A percentile compares a stretch with the other conserved stretches of the same genome.
Conservation (phyloP, 1,140 invertebrate species). For the Caenorhabditis brenneri region DNA sequence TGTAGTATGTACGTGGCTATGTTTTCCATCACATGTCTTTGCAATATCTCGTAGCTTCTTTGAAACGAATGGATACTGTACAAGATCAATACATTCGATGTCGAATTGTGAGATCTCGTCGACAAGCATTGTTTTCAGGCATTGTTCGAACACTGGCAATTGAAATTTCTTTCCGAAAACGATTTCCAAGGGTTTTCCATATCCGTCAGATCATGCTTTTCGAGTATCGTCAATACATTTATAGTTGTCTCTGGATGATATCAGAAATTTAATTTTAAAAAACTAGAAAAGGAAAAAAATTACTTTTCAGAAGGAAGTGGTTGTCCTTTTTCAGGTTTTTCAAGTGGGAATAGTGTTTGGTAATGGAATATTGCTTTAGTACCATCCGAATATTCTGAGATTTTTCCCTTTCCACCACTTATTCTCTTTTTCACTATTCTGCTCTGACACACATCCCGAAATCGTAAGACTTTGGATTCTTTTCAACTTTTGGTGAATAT, state of each 20-base stretch:
- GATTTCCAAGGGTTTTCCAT: slow-evolving; percentile 73
- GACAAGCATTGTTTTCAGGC: slow-evolving; percentile 73
- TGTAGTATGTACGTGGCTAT: slow-evolving; percentile 54
- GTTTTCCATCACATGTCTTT: slow-evolving; percentile 63
- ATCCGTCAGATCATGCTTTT: slow-evolving; percentile 69
- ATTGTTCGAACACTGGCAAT: slow-evolving; percentile 73
- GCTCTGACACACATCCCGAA: slow-evolving; percentile 5
- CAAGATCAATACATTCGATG: slow-evolving; percentile 61
- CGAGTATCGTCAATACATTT: slow-evolving; percentile 73
- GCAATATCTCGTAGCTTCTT: slow-evolving; percentile 73
- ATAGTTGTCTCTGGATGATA: slow-evolving; percentile 70
- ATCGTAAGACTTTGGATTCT: too few species aligned
- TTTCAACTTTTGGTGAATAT: neutral
- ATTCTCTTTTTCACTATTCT: slow-evolving; percentile 70
- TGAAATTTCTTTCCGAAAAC: slow-evolving; percentile 75
- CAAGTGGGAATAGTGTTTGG: slow-evolving; percentile 56
- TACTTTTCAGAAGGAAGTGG: slow-evolving; percentile 56
- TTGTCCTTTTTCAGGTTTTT: slow-evolving; percentile 54
- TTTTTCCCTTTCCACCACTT: slow-evolving; percentile 69
- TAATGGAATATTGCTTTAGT: slow-evolving; percentile 71
- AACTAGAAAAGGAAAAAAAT: neutral
- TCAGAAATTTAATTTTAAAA: neutral
- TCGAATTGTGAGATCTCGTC: slow-evolving; percentile 71
- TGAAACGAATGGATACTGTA: slow-evolving; percentile 73
- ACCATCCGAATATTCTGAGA: slow-evolving; percentile 68